Evolutionary conservation across 2,888 invertebrate genomes (phyloP), one percentile per base, ranked within the genome.

Genomic region (Oxystoma pomonae): DNA sequence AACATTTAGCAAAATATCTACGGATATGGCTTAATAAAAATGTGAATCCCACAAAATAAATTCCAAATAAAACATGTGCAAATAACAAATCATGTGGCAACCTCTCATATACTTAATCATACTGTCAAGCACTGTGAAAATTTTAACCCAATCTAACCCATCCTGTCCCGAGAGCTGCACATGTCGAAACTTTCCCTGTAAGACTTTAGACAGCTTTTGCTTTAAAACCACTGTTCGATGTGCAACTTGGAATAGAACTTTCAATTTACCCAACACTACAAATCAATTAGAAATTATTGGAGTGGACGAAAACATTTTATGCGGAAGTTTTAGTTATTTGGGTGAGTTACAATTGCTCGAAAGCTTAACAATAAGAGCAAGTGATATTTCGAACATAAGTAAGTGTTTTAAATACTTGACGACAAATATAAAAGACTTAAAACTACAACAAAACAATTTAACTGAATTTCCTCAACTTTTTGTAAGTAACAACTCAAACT

Each of bases 151-250:
- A 35, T 35, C 35, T 12, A 35, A 35, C 67, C 69, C 73, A 63
- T 68, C 72, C 63, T 78, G 77, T 72, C 77, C 78, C 49, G 67
- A 65, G 65, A 71, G 68, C 72, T 79, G 78, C 72, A 70, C 69
- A 60, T 79, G 78, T 70, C 68, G 65, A 55, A 68, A 73, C 58
- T 68, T 72, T 64, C 73, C 70, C 49, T 68, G 69, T 56, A 72
- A 73, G 55, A 17, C 61, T 55, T 65, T 67, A 16, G 69, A 65
- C 57, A 67, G 58, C 56, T 65, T 65, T 22, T 57, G 65, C 12
- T 68, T 70, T 59, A 71, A 67, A 64, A 71, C 69, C 0, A 16
- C 59, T 2, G 55, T 66, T 12, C 65, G 58, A 49, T 67, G 67
- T 51, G 20, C 51, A n/a, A 60, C 60, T 17, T 61, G 59, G 22